These are phyloP conservation scores for Bursaphelenchus okinawaensis DNA, from an alignment of 2,888 invertebrate genomes.

Conservation along the genomic window DNA sequence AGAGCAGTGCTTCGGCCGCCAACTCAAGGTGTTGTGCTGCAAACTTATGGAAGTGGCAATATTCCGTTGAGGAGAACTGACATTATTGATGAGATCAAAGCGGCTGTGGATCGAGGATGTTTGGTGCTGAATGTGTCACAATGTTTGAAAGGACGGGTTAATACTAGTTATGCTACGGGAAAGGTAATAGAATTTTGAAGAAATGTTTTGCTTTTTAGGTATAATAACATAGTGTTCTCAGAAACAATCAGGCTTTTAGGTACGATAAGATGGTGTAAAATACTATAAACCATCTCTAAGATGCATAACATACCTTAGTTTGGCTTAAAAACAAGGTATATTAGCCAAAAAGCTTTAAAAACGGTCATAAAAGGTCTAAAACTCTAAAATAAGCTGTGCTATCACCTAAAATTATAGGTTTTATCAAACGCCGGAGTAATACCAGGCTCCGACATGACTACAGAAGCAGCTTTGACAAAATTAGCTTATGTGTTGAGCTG, in stretches of 20 bases:
- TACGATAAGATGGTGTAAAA: too few species aligned
- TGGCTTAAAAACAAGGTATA: too few species aligned
- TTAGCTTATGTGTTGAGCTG: conserved; percentile 81
- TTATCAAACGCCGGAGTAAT: conserved; percentile 71
- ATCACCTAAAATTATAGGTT: conserved; percentile 58
- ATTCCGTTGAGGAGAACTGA: conserved; percentile 79
- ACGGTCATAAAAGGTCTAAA: neutral
- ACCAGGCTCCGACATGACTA: conserved; percentile 81
- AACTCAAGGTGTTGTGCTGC: conserved; percentile 7
- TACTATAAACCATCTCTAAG: too few species aligned
- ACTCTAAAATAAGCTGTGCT: neutral
- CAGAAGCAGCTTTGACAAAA: conserved; percentile 86
- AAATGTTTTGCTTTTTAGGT: neutral
- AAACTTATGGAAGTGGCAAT: conserved; percentile 69
- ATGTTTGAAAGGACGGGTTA: conserved; percentile 76
- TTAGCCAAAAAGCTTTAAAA: too few species aligned
- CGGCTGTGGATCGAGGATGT: conserved; percentile 65
- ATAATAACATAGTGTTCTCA: too few species aligned
- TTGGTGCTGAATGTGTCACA: conserved; percentile 87
- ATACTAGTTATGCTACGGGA: conserved; percentile 77
- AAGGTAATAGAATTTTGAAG: conserved; percentile 63
- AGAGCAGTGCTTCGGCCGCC: conserved; percentile 5
- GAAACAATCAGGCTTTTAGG: too few species aligned
- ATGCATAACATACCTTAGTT: too few species aligned
- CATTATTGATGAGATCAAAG: conserved; percentile 65